Base-by-base conservation (phyloP, 30 jellyfish, hydroid and myxozoan species). In the Aurelia coerulea region DNA sequence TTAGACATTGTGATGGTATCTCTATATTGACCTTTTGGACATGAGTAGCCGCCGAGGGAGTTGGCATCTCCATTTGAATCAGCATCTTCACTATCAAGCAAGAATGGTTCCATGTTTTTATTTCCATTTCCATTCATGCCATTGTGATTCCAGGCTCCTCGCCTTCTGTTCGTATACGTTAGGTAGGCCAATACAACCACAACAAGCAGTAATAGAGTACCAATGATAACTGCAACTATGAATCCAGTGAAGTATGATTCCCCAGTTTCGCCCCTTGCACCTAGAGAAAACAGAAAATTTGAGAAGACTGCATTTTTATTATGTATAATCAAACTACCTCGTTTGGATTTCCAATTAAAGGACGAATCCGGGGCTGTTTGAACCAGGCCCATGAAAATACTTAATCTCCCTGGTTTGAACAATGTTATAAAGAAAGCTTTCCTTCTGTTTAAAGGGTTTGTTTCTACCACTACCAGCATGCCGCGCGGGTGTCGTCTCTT, bases 31-130 rank as follows among this genome's bases (percentile, higher is more conserved):
- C 35, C 64, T 73, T 62, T 84, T 3, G 85, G 54, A 54, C 53
- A 83, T 15, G 84, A 73, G 39, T 71, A 65, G 23, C 74, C 53
- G 54, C 65, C 93, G 1, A 66, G 79, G 17, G 93, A 67, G 10
- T 53, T 60, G 9, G 83, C 75, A 15, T 66, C 80, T 34, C 32
- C 62, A 67, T 4, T 78, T 76, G 51, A 39, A 17, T 83, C 85
- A 5, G 62, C 92, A 5, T 42, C 80, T 2, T 84, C 93, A 62
- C 79, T 42, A 33, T 84, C 88, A 29, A 84, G 62, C 64, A 84
- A 17, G 75, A 84, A 84, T 52, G 93, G 88, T 49, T 84, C 93
- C 76, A 64, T 52, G n/a, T 73, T 73, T 74, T 78, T 84, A 51
- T 17, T 74, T 1, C 78, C 64, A 50, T 74, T 78, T 34, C 82